Percentiles rank a stretch among this genome's conserved stretches.
These are phyloP conservation scores for Brenthis ino DNA, from an alignment of 2,888 invertebrate species.

Conservation along the genomic window DNA sequence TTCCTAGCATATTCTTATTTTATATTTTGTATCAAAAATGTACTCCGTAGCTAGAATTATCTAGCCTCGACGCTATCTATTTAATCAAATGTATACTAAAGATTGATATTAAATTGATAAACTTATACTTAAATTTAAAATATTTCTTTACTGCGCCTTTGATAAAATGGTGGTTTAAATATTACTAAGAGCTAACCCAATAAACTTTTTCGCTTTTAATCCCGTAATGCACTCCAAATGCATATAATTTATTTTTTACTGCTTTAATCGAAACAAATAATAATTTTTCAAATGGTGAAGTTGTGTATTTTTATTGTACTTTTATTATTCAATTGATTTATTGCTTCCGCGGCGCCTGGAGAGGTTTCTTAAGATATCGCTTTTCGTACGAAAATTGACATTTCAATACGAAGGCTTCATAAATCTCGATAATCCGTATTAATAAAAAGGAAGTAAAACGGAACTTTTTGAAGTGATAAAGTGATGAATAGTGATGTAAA, in stretches of 20 bases:
- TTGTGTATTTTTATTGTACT: constrained; percentile 30
- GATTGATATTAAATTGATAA: too few relatives aligned
- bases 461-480: background rate
- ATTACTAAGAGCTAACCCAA: background rate
- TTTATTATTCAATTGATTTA: constrained; percentile 38
- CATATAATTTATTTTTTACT: constrained; percentile 32
- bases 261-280: constrained; percentile 30
- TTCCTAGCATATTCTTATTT: too few relatives aligned
- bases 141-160: too few relatives aligned
- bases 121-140: too few relatives aligned
- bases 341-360: constrained; percentile 34
- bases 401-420: constrained; percentile 23
- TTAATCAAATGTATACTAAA: too few relatives aligned
- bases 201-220: constrained; percentile 2
- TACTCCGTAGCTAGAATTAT: too few relatives aligned
- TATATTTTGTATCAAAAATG: too few relatives aligned
- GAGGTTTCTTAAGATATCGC: constrained; percentile 31
- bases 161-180: background rate
- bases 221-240: constrained; percentile 12
- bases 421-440: constrained; percentile 16
- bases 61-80: too few relatives aligned
- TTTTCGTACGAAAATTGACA: constrained; percentile 32
- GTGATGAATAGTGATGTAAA: too few relatives aligned
- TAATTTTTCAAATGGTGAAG: constrained; percentile 30
- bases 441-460: constrained; percentile 13